Evolutionary conservation across 2,888 invertebrate genomes (phyloP).

Genomic region (Hydroisotoma schaefferi): DNA sequence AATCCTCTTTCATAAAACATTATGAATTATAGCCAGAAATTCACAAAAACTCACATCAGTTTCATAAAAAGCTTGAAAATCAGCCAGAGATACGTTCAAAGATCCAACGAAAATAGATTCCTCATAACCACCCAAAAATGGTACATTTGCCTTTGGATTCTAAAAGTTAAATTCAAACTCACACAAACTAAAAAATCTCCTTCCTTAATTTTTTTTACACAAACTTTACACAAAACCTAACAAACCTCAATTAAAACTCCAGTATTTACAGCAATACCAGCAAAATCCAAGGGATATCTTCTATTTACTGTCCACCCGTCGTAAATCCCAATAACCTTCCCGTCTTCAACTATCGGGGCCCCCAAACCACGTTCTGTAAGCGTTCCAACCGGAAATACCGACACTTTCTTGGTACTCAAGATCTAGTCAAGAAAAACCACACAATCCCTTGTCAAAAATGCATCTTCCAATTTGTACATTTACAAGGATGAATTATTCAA

Average conservation of each 20-base stretch:
- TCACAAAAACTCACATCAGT: neutral
- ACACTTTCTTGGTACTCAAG: slow-evolving; percentile 65
- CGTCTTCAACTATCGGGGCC: slow-evolving; percentile 61
- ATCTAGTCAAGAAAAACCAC: slow-evolving; percentile 52
- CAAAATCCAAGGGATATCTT: slow-evolving; percentile 74
- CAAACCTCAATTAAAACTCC: slow-evolving; percentile 55
- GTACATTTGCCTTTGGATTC: slow-evolving; percentile 64
- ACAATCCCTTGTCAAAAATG: neutral
- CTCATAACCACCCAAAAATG: slow-evolving; percentile 66
- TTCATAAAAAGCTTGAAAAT: slow-evolving; percentile 63
- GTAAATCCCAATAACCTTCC: slow-evolving; percentile 64
- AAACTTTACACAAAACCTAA: slow-evolving; percentile 41
- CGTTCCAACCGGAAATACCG: slow-evolving; percentile 79
- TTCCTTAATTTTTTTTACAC: too few species aligned
- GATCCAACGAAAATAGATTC: slow-evolving; percentile 72
- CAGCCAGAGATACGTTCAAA: slow-evolving; percentile 60
- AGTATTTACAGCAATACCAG: slow-evolving; percentile 71
- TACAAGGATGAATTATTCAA: neutral
- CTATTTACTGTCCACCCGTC: slow-evolving; percentile 69
- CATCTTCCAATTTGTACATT: neutral
- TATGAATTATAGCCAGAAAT: neutral
- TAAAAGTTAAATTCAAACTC: slow-evolving; percentile 27
- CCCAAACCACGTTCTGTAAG: slow-evolving; percentile 67
- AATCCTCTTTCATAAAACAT: neutral
- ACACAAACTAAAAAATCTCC: too few species aligned